Conservation (phyloP, 2,888 invertebrate genomes). For the Orthosia cruda region DNA sequence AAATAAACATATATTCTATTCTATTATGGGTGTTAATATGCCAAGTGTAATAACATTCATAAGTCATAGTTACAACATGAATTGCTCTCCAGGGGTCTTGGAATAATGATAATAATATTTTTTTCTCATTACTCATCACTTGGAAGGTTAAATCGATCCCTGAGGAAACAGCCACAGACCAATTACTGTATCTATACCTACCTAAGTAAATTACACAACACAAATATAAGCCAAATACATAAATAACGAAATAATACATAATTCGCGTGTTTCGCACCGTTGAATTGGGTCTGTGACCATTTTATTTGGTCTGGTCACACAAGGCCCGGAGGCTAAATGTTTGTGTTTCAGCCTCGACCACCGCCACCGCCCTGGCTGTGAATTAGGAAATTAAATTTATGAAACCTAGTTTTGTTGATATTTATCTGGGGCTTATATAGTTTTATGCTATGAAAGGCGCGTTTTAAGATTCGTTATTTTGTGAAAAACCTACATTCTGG, state of each 20-base stretch:
- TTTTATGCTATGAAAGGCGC: background rate
- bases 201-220: conserved; percentile 3
- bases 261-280: conserved; percentile 47
- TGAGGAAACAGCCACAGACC: background rate
- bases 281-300: conserved; percentile 20
- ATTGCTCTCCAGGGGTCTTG: background rate
- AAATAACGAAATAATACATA: conserved; percentile 20
- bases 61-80: background rate
- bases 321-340: conserved; percentile 18
- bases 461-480: conserved; percentile 2
- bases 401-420: conserved; percentile 47
- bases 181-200: background rate
- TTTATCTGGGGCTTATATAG: conserved; percentile 15
- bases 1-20: too few relatives aligned
- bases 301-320: conserved; percentile 62
- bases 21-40: too few relatives aligned
- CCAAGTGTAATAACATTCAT: too few relatives aligned
- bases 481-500: too few relatives aligned
- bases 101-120: background rate
- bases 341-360: conserved; percentile 14
- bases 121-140: background rate
- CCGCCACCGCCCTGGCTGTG: conserved; percentile 1
- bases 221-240: background rate
- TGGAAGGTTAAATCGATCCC: conserved; percentile 3
- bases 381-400: conserved; percentile 44